Conservation (phyloP, 2,797 vertebrate genomes). For the Sebastes vulpes region DNA sequence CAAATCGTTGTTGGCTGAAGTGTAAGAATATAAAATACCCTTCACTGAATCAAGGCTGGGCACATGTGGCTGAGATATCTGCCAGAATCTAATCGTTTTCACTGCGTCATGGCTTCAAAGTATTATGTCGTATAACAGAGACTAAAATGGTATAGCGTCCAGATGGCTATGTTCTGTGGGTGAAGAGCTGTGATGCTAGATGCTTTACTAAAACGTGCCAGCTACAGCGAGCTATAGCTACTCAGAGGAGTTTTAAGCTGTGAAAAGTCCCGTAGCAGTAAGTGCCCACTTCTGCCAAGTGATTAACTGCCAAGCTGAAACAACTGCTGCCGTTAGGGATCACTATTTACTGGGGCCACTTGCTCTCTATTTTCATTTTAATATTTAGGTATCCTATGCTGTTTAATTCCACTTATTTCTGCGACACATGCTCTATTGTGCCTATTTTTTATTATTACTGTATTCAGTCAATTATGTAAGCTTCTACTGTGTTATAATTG, state of each 20-base stretch:
- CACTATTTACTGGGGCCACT: not conserved
- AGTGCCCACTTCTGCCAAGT: not conserved
- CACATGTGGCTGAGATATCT: not conserved
- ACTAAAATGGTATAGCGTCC: not conserved
- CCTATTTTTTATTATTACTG: not conserved
- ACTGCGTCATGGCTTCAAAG: not conserved
- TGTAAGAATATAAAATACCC: constrained; percentile 18
- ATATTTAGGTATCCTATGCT: not conserved
- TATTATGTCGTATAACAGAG: not conserved
- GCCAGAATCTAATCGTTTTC: not conserved
- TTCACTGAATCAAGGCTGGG: not conserved
- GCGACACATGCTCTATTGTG: not conserved
- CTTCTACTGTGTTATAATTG: not conserved
- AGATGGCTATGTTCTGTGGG: not conserved
- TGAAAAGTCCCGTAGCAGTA: not conserved
- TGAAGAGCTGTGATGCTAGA: not conserved
- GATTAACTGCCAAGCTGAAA: not conserved
- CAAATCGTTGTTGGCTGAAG: constrained; percentile 19
- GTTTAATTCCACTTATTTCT: not conserved
- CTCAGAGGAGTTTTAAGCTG: not conserved
- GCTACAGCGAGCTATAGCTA: not conserved
- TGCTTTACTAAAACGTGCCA: not conserved
- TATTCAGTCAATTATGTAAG: not conserved
- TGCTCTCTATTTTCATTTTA: not conserved
- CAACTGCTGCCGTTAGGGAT: not conserved